A percentile compares a stretch with the other conserved stretches of the same genome.
These are phyloP conservation scores for Anhinga anhinga DNA, from an alignment of 2,113 vertebrate genomes.

Conservation along the genomic window DNA sequence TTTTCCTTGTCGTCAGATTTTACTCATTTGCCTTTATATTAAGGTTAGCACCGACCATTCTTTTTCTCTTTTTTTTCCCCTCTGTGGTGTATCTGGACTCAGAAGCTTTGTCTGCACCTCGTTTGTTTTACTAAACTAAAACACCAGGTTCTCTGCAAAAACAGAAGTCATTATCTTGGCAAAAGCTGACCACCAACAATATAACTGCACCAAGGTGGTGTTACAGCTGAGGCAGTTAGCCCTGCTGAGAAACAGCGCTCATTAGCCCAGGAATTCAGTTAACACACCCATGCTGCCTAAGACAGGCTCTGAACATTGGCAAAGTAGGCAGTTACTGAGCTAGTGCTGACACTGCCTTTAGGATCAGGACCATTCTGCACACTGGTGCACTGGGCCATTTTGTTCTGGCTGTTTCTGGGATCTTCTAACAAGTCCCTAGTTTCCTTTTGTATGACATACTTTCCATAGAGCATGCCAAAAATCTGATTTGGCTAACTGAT, in stretches of 20 bases:
- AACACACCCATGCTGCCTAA: neutral
- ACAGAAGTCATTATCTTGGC: neutral
- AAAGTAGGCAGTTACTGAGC: neutral
- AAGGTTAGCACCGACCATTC: neutral
- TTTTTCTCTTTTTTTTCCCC: fast-evolving
- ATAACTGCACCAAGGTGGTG: neutral
- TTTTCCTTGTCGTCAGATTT: neutral
- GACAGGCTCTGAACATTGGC: neutral
- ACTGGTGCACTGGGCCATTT: neutral
- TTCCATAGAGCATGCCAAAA: neutral
- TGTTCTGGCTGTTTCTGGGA: neutral
- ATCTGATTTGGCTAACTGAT: neutral
- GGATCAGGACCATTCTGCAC: neutral
- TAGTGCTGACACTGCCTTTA: neutral
- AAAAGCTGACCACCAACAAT: neutral
- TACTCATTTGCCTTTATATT: neutral
- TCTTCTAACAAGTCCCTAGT: neutral
- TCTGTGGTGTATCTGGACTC: neutral
- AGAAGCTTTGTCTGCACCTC: neutral
- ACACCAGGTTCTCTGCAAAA: neutral
- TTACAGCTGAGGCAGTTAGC: neutral
- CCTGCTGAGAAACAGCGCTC: neutral
- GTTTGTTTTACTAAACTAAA: neutral
- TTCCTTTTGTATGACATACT: neutral
- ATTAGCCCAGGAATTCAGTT: neutral